These are phyloP conservation scores for Caenorhabditis doughertyi DNA, from an alignment of 2,888 invertebrate species.

Conservation along the genomic window DNA sequence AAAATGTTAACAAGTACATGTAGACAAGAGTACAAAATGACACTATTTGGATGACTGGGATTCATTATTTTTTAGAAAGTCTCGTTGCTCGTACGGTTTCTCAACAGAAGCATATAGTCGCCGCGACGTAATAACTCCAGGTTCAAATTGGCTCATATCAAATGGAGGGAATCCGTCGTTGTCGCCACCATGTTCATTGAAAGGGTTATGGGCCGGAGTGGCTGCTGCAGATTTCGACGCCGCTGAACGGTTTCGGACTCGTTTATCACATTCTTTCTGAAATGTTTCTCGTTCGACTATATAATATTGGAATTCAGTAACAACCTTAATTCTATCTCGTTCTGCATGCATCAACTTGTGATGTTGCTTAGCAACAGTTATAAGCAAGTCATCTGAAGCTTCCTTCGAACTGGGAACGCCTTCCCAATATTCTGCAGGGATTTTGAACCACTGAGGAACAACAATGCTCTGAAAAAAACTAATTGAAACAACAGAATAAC, in stretches of 20 bases:
- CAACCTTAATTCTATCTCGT: slow-evolving; percentile 33
- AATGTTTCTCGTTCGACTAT: not conserved
- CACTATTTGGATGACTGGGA: slow-evolving; percentile 34
- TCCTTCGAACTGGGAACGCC: not conserved
- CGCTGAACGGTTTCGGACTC: slow-evolving; percentile 12
- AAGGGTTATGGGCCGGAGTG: not conserved
- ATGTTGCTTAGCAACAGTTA: slow-evolving; percentile 48
- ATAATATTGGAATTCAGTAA: too few relatives aligned
- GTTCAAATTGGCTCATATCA: slow-evolving; percentile 28
- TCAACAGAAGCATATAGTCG: slow-evolving; percentile 29
- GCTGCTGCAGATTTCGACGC: slow-evolving; percentile 3
- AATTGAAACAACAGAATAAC: not conserved
- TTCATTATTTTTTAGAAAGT: slow-evolving; percentile 37
- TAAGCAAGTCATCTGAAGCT: slow-evolving; percentile 9
- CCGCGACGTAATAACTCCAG: not conserved
- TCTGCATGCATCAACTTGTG: slow-evolving; percentile 49
- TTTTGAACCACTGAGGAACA: slow-evolving; percentile 32
- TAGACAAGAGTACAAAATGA: slow-evolving; percentile 23
- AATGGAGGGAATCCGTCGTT: slow-evolving; percentile 29
- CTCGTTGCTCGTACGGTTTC: slow-evolving; percentile 38
- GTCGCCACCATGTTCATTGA: not conserved
- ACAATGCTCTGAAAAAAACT: slow-evolving; percentile 35
- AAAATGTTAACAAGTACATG: not conserved
- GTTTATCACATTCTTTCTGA: slow-evolving; percentile 29
- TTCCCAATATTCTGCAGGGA: slow-evolving; percentile 37